Evolutionary conservation across 2,888 invertebrate genomes (phyloP).

Genomic region (Ornithoptera alexandrae): DNA sequence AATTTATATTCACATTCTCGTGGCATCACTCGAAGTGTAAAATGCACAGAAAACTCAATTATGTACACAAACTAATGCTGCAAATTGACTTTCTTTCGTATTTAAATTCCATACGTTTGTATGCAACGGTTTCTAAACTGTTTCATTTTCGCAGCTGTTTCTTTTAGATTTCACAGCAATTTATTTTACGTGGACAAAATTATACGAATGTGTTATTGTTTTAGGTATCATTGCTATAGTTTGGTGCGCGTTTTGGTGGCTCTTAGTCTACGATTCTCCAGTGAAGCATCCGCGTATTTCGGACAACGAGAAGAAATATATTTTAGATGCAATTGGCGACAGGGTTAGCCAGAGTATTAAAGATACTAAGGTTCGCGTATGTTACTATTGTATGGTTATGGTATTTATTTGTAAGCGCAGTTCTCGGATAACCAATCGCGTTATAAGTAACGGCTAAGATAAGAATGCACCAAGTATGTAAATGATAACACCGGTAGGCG

Average conservation of each 20-base stretch:
- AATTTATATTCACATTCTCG: constrained; percentile 10
- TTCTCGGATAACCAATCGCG: constrained; percentile 6
- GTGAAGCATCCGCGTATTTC: constrained; percentile 81
- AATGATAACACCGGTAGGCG: constrained; percentile 1
- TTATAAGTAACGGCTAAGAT: constrained; percentile 7
- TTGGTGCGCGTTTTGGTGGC: constrained; percentile 80
- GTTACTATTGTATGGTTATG: constrained; percentile 3
- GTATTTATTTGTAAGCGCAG: constrained; percentile 1
- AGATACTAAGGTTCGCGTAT: constrained; percentile 52
- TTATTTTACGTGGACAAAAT: constrained; percentile 14
- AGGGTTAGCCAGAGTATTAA: constrained; percentile 71
- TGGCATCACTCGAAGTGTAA: not conserved
- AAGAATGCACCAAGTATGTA: constrained; percentile 7
- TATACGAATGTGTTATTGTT: constrained; percentile 31
- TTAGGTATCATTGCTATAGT: constrained; percentile 73
- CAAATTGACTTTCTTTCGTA: constrained; percentile 28
- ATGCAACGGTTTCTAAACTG: constrained; percentile 29
- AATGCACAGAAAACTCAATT: constrained; percentile 11
- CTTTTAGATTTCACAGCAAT: constrained; percentile 13
- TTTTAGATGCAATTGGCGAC: constrained; percentile 81
- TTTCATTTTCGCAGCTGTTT: constrained; percentile 13
- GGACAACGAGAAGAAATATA: constrained; percentile 81
- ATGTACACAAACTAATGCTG: constrained; percentile 14
- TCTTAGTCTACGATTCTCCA: constrained; percentile 83
- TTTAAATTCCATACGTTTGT: constrained; percentile 30